Percentiles rank a stretch among this genome's conserved stretches.
phyloP scores from a whole-genome alignment of 2,888 invertebrate genomes.

The Mimumesa dahlbomi region DNA sequence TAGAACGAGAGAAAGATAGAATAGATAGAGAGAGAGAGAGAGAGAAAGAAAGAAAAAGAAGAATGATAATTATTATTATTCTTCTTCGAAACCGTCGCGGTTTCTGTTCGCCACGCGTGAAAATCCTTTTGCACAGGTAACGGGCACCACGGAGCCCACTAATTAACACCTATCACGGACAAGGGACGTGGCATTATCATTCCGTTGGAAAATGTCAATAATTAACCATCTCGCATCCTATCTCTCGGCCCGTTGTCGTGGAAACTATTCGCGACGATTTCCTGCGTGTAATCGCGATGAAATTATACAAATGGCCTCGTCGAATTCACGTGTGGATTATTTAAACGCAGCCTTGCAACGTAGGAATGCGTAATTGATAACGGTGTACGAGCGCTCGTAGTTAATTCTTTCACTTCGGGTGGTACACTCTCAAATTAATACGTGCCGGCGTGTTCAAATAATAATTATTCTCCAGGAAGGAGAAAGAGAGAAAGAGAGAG shows the following conservation, averaged over 20 bases:
- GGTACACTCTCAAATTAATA: constrained; percentile 34
- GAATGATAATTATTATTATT: too few relatives aligned
- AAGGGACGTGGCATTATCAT: not conserved
- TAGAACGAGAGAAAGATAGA: too few relatives aligned
- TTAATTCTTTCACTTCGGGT: constrained; percentile 41
- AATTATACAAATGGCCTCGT: constrained; percentile 36
- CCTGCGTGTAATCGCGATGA: constrained; percentile 29
- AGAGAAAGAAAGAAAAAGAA: too few relatives aligned
- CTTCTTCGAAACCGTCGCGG: too few relatives aligned
- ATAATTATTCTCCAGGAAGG: too few relatives aligned
- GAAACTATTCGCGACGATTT: constrained; percentile 19
- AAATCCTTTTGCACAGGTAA: not conserved
- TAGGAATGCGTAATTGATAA: constrained; percentile 74
- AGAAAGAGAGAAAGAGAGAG: too few relatives aligned
- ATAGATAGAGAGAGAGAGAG: too few relatives aligned
- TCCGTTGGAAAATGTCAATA: constrained; percentile 19
- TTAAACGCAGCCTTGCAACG: constrained; percentile 46
- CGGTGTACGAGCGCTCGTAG: constrained; percentile 65
- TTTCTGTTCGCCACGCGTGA: too few relatives aligned
- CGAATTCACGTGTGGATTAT: constrained; percentile 30
- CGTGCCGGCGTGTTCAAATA: constrained; percentile 10
- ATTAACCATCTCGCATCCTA: constrained; percentile 23
- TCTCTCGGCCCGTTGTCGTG: not conserved
- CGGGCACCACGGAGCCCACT: not conserved
- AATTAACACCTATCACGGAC: not conserved